Evolutionary conservation across 2,797 vertebrate genomes (phyloP).

Genomic region (Enteromius treurensis): DNA sequence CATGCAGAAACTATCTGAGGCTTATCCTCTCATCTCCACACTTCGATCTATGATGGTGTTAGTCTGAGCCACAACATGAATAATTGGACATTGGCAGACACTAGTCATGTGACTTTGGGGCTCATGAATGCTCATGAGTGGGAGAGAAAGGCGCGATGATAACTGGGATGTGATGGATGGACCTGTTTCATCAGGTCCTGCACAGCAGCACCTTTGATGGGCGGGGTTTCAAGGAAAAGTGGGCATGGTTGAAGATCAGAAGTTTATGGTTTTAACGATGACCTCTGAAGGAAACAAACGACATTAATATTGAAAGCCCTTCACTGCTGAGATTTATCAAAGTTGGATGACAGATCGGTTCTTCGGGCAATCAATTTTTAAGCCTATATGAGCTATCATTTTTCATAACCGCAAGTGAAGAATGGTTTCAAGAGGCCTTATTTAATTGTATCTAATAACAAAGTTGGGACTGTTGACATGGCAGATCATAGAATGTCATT

Average conservation of each 20-base stretch:
- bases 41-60: slow-evolving; percentile 23
- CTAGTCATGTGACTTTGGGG: slow-evolving; percentile 35
- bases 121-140: slow-evolving; percentile 18
- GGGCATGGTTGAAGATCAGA: slow-evolving; percentile 35
- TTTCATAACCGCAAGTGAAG: slow-evolving; percentile 26
- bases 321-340: slow-evolving; percentile 29
- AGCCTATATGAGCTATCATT: slow-evolving; percentile 37
- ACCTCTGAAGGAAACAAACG: slow-evolving; percentile 17
- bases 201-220: not conserved
- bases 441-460: slow-evolving; percentile 30
- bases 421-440: slow-evolving; percentile 31
- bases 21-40: slow-evolving; percentile 29
- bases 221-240: slow-evolving; percentile 12
- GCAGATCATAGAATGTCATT: slow-evolving; percentile 25
- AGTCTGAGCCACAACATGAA: slow-evolving; percentile 39
- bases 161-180: slow-evolving; percentile 41
- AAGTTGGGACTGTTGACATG: slow-evolving; percentile 23
- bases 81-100: slow-evolving; percentile 27
- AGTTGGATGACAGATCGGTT: slow-evolving; percentile 30
- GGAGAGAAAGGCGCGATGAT: not conserved
- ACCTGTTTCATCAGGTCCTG: slow-evolving; percentile 38
- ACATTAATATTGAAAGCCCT: not conserved
- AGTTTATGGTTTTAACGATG: slow-evolving; percentile 31
- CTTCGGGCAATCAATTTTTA: slow-evolving; percentile 35
- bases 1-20: slow-evolving; percentile 19